Conservation (phyloP, 1,140 invertebrate genomes). For the Ladona fulva region DNA sequence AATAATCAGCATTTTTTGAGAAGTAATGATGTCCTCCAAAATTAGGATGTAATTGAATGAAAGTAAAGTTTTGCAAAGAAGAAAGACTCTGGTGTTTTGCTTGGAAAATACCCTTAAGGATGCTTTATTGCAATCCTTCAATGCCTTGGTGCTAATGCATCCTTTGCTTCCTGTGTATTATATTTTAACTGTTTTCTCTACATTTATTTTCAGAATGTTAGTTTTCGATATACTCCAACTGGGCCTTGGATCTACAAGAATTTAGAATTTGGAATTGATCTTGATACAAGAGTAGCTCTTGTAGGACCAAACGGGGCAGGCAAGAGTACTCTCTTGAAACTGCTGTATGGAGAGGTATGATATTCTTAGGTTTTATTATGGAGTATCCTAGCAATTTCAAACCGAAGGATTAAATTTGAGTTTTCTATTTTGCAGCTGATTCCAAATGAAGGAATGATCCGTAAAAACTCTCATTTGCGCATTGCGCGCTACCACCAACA, state of each 20-base stretch:
- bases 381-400: no score
- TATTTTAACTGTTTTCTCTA: background rate
- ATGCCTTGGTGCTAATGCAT: no score
- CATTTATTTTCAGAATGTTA: slow-evolving; percentile 67
- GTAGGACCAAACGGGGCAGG: slow-evolving; percentile 98
- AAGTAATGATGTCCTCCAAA: no score
- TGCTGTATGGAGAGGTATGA: slow-evolving; percentile 84
- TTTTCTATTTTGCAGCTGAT: slow-evolving; percentile 54
- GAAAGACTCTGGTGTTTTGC: no score
- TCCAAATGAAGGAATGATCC: slow-evolving; percentile 92
- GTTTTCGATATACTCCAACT: slow-evolving; percentile 71
- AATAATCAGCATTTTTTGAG: no score
- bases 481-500: slow-evolving; percentile 99
- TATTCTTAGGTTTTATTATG: slow-evolving; percentile 28
- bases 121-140: no score
- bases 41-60: no score
- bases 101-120: no score
- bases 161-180: no score
- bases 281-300: slow-evolving; percentile 94
- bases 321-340: slow-evolving; percentile 93
- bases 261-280: slow-evolving; percentile 97
- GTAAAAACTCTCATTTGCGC: slow-evolving; percentile 93
- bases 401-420: no score
- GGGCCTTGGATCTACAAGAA: slow-evolving; percentile 93
- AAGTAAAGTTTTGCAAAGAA: no score